Evolutionary conservation across 2,888 invertebrate species (phyloP).

Genomic region (Papilio protenor): DNA sequence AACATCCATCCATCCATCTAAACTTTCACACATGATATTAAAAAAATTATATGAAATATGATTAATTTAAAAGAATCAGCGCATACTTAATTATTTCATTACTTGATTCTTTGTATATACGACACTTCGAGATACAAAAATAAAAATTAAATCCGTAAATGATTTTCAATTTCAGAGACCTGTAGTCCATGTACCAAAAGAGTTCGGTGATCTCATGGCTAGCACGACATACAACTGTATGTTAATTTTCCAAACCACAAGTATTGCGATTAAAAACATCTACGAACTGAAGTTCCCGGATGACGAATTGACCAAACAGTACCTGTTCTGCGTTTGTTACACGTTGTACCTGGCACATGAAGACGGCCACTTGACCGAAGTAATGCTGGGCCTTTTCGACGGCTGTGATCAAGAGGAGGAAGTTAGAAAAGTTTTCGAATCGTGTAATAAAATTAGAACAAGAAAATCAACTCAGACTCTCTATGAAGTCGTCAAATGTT

Average conservation of each 20-base stretch:
- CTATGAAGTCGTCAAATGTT: conserved; percentile 25
- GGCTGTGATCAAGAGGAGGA: conserved; percentile 6
- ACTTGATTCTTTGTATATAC: too few species aligned
- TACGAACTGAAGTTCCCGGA: conserved; percentile 15
- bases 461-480: conserved; percentile 10
- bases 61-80: too few species aligned
- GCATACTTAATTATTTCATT: too few species aligned
- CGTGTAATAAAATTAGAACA: conserved; percentile 24
- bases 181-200: background rate
- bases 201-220: background rate
- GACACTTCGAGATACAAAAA: too few species aligned
- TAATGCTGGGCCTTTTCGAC: conserved; percentile 4
- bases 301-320: conserved; percentile 23
- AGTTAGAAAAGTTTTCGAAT: conserved; percentile 9
- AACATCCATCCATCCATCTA: too few species aligned
- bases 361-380: conserved; percentile 15
- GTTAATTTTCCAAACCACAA: background rate
- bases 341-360: background rate
- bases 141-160: background rate
- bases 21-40: background rate
- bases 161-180: conserved; percentile 25
- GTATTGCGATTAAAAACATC: conserved; percentile 2
- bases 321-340: conserved; percentile 20
- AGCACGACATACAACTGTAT: background rate
- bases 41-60: background rate